phyloP scores from a whole-genome alignment of 2,113 vertebrate genomes.

The Benthochromis sp. region DNA sequence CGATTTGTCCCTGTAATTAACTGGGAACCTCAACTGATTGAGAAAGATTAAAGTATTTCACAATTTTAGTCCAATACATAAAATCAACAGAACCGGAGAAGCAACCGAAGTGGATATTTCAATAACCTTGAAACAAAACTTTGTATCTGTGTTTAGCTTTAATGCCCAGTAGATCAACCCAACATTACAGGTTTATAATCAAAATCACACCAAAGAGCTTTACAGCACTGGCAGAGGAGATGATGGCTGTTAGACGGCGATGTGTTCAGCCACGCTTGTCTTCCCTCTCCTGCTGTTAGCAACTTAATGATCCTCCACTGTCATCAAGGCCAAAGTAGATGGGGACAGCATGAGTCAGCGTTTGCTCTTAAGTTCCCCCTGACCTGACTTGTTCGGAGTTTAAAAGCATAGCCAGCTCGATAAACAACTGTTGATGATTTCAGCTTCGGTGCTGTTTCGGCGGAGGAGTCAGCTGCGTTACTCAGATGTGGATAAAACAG shows the following conservation, averaged over 20 bases:
- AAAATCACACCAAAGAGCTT: constrained; percentile 6
- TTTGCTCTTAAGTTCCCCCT: not conserved
- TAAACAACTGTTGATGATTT: not conserved
- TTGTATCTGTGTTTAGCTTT: not conserved
- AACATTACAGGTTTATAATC: constrained; percentile 3
- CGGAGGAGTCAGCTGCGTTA: not conserved
- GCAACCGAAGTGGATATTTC: rapidly evolving
- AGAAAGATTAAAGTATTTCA: not conserved
- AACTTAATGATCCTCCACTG: constrained; percentile 36
- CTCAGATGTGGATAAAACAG: not conserved
- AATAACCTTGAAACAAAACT: not conserved
- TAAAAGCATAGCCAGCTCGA: not conserved
- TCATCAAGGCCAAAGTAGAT: constrained; percentile 23
- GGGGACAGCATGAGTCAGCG: constrained; percentile 4
- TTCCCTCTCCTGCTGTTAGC: constrained; percentile 14
- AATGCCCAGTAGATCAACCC: not conserved
- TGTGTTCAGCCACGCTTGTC: constrained; percentile 7
- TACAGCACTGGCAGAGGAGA: not conserved
- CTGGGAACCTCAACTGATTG: not conserved
- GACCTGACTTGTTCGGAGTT: not conserved
- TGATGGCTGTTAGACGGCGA: constrained; percentile 1
- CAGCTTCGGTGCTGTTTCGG: not conserved
- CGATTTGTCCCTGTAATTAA: not conserved
- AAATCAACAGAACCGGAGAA: not conserved
- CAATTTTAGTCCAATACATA: not conserved